These are phyloP conservation scores for Theonella swinhoei DNA, from an alignment of 37 sponge, comb jelly and placozoan genomes.

Conservation along the genomic window DNA sequence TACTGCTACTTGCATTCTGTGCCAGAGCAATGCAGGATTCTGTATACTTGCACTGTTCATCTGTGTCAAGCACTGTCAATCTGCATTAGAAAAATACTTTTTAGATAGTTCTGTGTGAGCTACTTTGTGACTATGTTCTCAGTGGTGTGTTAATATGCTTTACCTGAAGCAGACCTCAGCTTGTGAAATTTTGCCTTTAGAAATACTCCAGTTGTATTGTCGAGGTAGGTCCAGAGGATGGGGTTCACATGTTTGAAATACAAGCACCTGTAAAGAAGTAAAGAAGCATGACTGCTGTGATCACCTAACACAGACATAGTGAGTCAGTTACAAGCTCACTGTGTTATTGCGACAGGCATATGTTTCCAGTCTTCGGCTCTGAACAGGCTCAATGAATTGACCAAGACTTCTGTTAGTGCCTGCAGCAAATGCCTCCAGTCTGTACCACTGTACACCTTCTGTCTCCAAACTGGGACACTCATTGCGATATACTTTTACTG, in stretches of 20 bases:
- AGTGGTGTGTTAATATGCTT: too few relatives aligned
- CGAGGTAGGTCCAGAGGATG: conserved; percentile 3
- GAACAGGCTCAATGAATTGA: neutral
- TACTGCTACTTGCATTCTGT: too few relatives aligned
- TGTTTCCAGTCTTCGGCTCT: neutral
- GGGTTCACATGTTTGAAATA: conserved; percentile 11
- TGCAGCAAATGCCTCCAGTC: conserved; percentile 9
- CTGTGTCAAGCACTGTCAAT: too few relatives aligned
- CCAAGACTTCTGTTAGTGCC: neutral
- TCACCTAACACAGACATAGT: neutral
- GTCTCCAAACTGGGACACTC: neutral
- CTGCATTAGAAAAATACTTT: too few relatives aligned
- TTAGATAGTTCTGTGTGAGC: too few relatives aligned
- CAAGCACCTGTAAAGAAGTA: neutral
- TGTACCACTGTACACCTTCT: conserved; percentile 23
- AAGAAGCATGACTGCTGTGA: neutral
- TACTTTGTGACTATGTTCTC: too few relatives aligned
- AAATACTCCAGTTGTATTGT: neutral
- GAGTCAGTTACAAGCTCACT: conserved; percentile 8
- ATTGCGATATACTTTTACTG: conserved; percentile 23
- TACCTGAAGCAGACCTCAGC: conserved; percentile 27
- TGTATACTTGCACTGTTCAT: too few relatives aligned
- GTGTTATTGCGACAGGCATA: neutral
- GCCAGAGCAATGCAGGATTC: too few relatives aligned
- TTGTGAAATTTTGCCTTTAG: neutral